Evolutionary conservation across 1,140 invertebrate species (phyloP).

Genomic region (Belonocnema kinseyi): DNA sequence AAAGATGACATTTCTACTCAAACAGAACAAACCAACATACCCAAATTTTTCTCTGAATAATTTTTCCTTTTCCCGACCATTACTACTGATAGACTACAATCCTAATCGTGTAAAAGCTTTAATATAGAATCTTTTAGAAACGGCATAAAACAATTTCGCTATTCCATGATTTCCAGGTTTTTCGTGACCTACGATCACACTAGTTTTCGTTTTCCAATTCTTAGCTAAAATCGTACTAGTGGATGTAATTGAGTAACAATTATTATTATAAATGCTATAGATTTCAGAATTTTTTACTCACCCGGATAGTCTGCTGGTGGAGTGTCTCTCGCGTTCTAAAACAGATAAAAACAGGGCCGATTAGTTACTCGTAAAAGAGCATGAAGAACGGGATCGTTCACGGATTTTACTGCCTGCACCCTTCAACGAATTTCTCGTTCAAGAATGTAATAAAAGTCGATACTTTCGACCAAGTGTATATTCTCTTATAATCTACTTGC

Average conservation of each 20-base stretch:
- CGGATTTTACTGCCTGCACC: neutral
- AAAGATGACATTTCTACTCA: too few species aligned
- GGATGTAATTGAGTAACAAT: conserved; percentile 5
- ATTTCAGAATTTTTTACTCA: conserved; percentile 61
- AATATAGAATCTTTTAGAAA: too few species aligned
- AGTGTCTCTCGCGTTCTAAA: conserved; percentile 71
- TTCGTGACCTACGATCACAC: neutral
- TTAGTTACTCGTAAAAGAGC: conserved; percentile 8
- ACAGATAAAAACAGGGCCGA: conserved; percentile 59
- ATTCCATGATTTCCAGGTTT: too few species aligned
- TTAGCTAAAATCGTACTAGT: neutral
- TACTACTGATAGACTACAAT: too few species aligned
- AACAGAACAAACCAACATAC: too few species aligned
- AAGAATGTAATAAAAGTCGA: too few species aligned
- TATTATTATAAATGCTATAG: neutral
- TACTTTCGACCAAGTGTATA: too few species aligned
- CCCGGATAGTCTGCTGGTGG: conserved; percentile 63
- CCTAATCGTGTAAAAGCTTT: too few species aligned
- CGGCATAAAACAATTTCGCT: too few species aligned
- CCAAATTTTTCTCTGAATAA: too few species aligned
- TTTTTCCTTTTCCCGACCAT: too few species aligned
- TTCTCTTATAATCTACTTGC: too few species aligned
- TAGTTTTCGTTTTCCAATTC: conserved; percentile 3
- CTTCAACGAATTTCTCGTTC: neutral
- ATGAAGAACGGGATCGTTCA: neutral